Conservation (phyloP, 2,888 invertebrate species). For the Resseliella maxima region DNA sequence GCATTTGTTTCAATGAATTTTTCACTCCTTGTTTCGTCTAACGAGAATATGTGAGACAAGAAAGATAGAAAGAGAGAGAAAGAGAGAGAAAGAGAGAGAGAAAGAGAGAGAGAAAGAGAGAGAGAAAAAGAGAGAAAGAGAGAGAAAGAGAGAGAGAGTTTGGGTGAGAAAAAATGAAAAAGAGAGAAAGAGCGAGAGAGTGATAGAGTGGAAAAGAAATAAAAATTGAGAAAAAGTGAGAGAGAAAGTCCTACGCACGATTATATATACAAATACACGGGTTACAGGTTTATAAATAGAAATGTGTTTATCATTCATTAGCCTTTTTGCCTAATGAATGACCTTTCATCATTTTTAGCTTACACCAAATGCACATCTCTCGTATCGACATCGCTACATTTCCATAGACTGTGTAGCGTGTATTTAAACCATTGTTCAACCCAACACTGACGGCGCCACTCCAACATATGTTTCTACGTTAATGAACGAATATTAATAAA, state of each 20-base stretch:
- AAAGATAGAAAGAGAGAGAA: no score
- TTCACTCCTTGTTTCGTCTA: no score
- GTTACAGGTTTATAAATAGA: constrained; percentile 4
- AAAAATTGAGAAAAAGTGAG: not conserved
- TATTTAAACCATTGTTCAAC: not conserved
- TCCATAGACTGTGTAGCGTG: not conserved
- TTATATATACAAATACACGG: not conserved
- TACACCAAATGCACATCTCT: not conserved
- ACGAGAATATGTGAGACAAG: no score
- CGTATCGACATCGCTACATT: not conserved
- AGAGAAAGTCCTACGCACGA: constrained; percentile 4
- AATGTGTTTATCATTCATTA: constrained; percentile 37
- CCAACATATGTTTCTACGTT: constrained; percentile 18
- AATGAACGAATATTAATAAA: constrained; percentile 47
- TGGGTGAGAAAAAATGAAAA: no score
- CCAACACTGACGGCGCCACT: not conserved
- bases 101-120: no score
- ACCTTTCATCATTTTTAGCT: constrained; percentile 12
- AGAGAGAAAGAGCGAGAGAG: no score
- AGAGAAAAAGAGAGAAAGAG: no score
- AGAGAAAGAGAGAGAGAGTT: no score
- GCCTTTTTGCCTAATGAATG: constrained; percentile 36
- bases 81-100: no score
- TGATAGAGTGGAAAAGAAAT: no score
- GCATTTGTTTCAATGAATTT: no score